These are phyloP conservation scores for Rachycentron canadum DNA, from an alignment of 2,797 vertebrate genomes.

Conservation along the genomic window DNA sequence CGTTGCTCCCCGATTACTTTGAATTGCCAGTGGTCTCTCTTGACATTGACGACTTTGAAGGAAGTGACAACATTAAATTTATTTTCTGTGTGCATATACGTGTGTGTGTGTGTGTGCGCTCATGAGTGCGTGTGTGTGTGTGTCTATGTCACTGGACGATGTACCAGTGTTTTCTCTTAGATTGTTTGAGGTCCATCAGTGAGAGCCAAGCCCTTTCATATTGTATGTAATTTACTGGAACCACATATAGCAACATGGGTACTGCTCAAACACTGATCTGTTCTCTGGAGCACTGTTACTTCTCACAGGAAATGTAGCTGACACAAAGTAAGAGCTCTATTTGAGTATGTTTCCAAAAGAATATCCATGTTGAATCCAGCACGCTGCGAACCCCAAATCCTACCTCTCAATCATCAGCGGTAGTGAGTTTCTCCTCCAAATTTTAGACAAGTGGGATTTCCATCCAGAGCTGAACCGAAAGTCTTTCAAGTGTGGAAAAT, in stretches of 20 bases:
- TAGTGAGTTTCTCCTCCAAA: slow-evolving; percentile 32
- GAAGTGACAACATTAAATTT: slow-evolving; percentile 83
- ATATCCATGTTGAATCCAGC: slow-evolving; percentile 63
- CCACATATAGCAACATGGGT: slow-evolving; percentile 42
- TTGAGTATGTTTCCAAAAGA: slow-evolving; percentile 63
- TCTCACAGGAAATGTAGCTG: slow-evolving; percentile 68
- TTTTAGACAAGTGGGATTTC: slow-evolving; percentile 46
- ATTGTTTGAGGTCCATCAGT: slow-evolving; percentile 75
- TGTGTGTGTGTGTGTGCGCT: slow-evolving; percentile 45
- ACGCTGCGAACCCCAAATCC: slow-evolving; percentile 56
- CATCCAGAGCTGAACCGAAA: slow-evolving; percentile 43
- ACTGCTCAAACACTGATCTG: slow-evolving; percentile 71
- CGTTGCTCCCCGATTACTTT: slow-evolving; percentile 90
- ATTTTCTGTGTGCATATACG: slow-evolving; percentile 70
- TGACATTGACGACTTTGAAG: slow-evolving; percentile 87
- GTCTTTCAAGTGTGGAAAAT: slow-evolving; percentile 51
- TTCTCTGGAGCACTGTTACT: slow-evolving; percentile 52
- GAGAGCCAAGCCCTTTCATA: slow-evolving; percentile 65
- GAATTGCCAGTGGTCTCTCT: slow-evolving; percentile 90
- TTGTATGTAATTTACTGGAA: slow-evolving; percentile 76
- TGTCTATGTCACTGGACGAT: slow-evolving; percentile 37
- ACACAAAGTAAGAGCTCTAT: slow-evolving; percentile 66
- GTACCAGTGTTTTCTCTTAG: slow-evolving; percentile 75
- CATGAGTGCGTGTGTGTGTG: slow-evolving; percentile 48
- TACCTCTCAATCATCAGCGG: slow-evolving; percentile 56